Conservation (phyloP, 1,140 invertebrate species). For the Rhizoglyphus robini region DNA sequence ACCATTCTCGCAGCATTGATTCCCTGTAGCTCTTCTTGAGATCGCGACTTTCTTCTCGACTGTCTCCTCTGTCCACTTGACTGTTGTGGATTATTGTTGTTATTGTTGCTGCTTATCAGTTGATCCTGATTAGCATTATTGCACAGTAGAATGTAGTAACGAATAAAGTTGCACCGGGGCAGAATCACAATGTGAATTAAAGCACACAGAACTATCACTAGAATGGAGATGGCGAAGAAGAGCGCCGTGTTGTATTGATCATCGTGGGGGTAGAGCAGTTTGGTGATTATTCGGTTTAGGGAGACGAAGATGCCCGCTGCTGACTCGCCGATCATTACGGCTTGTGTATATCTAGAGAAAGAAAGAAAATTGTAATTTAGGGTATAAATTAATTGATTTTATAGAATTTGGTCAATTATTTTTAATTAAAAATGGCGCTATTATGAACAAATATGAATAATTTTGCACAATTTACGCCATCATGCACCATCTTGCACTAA, state of each 20-base stretch:
- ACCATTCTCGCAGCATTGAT: conserved; percentile 3
- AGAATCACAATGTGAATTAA: conserved; percentile 53
- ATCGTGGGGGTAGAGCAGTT: conserved; percentile 51
- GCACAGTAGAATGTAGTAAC: conserved; percentile 61
- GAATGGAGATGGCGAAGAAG: conserved; percentile 64
- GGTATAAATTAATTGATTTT: background rate
- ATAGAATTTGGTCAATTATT: too few relatives aligned
- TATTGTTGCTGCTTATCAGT: background rate
- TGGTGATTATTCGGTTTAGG: conserved; percentile 63
- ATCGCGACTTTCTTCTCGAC: background rate
- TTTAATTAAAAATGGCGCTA: background rate
- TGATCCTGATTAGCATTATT: background rate
- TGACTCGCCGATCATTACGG: conserved; percentile 85
- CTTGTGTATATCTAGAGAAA: conserved; percentile 58
- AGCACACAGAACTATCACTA: conserved; percentile 56
- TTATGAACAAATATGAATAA: too few relatives aligned
- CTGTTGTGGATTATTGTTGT: background rate
- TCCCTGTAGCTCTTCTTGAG: too few relatives aligned
- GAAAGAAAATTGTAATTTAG: background rate
- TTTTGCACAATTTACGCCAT: too few relatives aligned
- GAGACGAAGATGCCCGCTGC: conserved; percentile 72
- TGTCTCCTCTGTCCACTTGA: background rate
- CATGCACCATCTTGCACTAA: too few relatives aligned
- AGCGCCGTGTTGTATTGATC: conserved; percentile 62
- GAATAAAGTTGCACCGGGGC: conserved; percentile 60